These are phyloP conservation scores for Drosophila aff. DNA, from an alignment of 1,140 invertebrate species.

Conservation along the genomic window DNA sequence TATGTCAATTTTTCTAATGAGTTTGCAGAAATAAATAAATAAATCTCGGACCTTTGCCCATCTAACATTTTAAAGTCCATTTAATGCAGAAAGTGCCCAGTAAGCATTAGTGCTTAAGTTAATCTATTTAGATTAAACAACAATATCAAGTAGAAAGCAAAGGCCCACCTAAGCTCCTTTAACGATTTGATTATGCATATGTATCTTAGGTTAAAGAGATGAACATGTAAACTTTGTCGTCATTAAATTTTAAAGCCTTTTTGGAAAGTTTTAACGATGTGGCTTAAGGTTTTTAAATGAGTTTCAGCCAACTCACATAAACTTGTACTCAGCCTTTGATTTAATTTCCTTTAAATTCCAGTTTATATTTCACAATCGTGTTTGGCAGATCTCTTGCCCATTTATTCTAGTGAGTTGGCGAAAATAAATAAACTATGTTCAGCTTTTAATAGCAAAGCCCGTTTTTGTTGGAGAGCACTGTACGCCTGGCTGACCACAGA, in stretches of 20 bases:
- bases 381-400: constrained; percentile 7
- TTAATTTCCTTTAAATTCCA: not conserved
- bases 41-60: constrained; percentile 6
- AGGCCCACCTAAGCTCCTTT: not conserved
- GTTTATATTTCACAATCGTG: not conserved
- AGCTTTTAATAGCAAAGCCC: constrained; percentile 33
- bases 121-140: not conserved
- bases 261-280: constrained; percentile 1
- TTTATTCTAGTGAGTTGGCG: constrained; percentile 51
- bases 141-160: too few relatives aligned
- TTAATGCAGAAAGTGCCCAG: not conserved
- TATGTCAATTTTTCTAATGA: constrained; percentile 74
- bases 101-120: not conserved
- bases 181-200: not conserved
- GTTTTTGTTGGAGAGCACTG: constrained; percentile 7
- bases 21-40: constrained; percentile 44
- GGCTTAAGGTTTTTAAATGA: not conserved
- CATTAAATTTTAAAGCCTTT: constrained; percentile 6
- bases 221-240: not conserved
- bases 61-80: constrained; percentile 23
- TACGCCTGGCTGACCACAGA: constrained; percentile 43
- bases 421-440: constrained; percentile 20
- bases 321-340: not conserved
- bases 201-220: not conserved
- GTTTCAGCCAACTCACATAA: not conserved